phyloP scores from a whole-genome alignment of 2,888 invertebrate genomes.

The Xanthostigma xanthostigma region DNA sequence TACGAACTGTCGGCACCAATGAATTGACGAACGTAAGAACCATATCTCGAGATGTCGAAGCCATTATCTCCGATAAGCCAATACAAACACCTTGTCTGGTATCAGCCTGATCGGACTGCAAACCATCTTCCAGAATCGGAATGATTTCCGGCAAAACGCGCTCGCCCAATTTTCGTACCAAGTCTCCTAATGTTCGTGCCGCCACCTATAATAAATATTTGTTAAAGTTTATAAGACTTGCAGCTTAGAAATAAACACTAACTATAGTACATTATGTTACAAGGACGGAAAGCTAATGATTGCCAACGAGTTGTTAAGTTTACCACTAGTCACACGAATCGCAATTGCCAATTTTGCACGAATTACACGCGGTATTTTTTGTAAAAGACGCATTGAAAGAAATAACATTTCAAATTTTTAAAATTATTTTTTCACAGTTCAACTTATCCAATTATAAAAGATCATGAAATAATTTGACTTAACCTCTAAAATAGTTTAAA shows the following conservation, averaged over 20 bases:
- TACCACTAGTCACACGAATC: too few relatives aligned
- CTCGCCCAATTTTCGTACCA: slow-evolving; percentile 94
- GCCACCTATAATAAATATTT: slow-evolving; percentile 45
- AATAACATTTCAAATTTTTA: too few relatives aligned
- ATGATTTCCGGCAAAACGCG: slow-evolving; percentile 95
- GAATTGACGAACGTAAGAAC: slow-evolving; percentile 80
- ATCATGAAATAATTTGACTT: too few relatives aligned
- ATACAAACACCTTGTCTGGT: slow-evolving; percentile 98
- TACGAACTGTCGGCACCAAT: slow-evolving; percentile 84
- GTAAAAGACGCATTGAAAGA: too few relatives aligned
- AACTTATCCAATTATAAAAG: too few relatives aligned
- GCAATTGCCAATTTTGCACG: too few relatives aligned
- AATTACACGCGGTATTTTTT: too few relatives aligned
- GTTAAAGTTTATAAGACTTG: background rate
- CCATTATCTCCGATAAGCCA: slow-evolving; percentile 95
- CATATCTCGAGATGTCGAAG: slow-evolving; percentile 88
- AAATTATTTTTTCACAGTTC: too few relatives aligned
- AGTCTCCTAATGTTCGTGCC: slow-evolving; percentile 88
- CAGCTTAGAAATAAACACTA: background rate
- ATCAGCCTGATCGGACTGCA: slow-evolving; percentile 82
- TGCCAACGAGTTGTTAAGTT: too few relatives aligned
- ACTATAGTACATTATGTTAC: too few relatives aligned
- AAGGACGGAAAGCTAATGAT: too few relatives aligned
- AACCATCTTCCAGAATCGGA: slow-evolving; percentile 87
- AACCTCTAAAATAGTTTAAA: too few relatives aligned